phyloP scores from a whole-genome alignment of 2,113 vertebrate genomes.

The Chaenocephalus aceratus region DNA sequence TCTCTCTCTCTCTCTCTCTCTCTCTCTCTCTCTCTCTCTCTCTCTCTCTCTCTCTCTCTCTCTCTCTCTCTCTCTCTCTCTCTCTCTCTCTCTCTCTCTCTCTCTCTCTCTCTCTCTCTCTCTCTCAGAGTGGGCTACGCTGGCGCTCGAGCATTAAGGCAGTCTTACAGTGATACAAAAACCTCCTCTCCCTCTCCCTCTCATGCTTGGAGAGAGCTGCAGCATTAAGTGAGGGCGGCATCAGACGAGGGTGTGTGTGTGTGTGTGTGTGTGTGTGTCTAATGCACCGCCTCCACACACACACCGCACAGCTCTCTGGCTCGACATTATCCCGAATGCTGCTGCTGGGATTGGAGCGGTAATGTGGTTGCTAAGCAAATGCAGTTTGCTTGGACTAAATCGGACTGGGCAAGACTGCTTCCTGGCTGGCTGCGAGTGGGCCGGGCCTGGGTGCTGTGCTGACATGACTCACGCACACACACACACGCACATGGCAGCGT shows the following conservation, averaged over 20 bases:
- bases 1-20: background rate
- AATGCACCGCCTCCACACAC: conserved; percentile 61
- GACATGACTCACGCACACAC: conserved; percentile 26
- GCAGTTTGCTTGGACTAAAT: conserved; percentile 77
- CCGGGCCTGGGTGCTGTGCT: conserved; percentile 40
- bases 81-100: conserved; percentile 18
- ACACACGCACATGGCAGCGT: conserved; percentile 30
- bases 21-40: conserved; percentile 22
- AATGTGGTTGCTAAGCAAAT: conserved; percentile 84
- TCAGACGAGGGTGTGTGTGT: conserved; percentile 50
- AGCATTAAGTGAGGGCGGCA: conserved; percentile 58
- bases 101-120: background rate
- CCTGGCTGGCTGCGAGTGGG: conserved; percentile 69
- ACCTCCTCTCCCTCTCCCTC: conserved; percentile 50
- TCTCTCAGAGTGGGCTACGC: conserved; percentile 43
- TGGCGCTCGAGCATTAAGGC: conserved; percentile 61
- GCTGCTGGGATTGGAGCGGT: conserved; percentile 75
- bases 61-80: background rate
- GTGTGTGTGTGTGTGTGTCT: conserved; percentile 45
- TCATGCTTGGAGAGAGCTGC: conserved; percentile 67
- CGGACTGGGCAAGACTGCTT: conserved; percentile 63
- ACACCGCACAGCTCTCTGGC: conserved; percentile 45
- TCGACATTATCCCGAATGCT: conserved; percentile 74
- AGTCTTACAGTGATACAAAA: conserved; percentile 45
- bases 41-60: conserved; percentile 1